phyloP scores from a whole-genome alignment of 1,140 invertebrate genomes.

The Drosophila micromelanica region DNA sequence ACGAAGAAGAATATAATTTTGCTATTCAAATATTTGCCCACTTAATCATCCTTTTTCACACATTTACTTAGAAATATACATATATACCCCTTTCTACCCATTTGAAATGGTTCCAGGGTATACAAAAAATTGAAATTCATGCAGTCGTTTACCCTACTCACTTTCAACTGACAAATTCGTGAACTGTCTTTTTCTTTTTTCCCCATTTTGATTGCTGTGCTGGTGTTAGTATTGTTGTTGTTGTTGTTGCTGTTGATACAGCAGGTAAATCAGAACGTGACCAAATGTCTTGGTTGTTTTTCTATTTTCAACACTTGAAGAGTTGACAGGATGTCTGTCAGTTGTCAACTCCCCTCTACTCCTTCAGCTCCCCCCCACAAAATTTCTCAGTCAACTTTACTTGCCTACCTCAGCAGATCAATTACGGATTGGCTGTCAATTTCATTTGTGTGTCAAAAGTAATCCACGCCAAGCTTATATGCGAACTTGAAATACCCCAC shows the following conservation, averaged over 20 bases:
- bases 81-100: too few relatives aligned
- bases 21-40: too few relatives aligned
- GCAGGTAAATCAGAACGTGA: slow-evolving; percentile 29
- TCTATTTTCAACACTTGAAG: slow-evolving; percentile 42
- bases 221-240: neutral
- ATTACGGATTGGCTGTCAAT: slow-evolving; percentile 80
- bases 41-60: too few relatives aligned
- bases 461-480: slow-evolving; percentile 62
- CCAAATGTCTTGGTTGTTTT: slow-evolving; percentile 39
- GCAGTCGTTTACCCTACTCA: slow-evolving; percentile 43
- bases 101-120: neutral
- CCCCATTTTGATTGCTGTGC: slow-evolving; percentile 6
- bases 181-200: slow-evolving; percentile 19
- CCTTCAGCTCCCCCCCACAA: too few relatives aligned
- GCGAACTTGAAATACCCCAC: slow-evolving; percentile 43
- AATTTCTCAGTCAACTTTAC: neutral
- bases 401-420: slow-evolving; percentile 72
- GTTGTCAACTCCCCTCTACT: slow-evolving; percentile 13
- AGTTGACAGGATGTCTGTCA: slow-evolving; percentile 42
- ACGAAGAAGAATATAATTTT: too few relatives aligned
- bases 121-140: slow-evolving; percentile 70
- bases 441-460: slow-evolving; percentile 66
- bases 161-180: slow-evolving; percentile 50
- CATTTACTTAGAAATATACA: too few relatives aligned
- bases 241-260: neutral